These are phyloP conservation scores for Sebastes aleutianus DNA, from an alignment of 2,797 vertebrate genomes.

Conservation along the genomic window DNA sequence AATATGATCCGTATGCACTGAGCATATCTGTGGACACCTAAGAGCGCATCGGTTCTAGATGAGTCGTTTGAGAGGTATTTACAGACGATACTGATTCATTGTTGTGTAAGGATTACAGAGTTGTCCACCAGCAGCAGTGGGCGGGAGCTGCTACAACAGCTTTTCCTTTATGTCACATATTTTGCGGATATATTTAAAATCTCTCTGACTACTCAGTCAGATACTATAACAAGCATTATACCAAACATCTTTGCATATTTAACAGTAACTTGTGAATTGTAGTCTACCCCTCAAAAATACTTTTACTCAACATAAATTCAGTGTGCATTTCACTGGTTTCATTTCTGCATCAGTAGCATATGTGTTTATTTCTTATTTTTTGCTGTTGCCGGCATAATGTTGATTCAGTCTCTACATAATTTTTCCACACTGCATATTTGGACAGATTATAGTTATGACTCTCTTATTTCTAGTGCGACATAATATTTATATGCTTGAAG, in stretches of 20 bases:
- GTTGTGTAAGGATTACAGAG: slow-evolving; percentile 20
- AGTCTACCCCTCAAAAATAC: background rate
- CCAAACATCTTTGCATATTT: background rate
- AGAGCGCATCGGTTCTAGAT: slow-evolving; percentile 11
- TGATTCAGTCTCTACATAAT: slow-evolving; percentile 17
- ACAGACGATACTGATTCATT: background rate
- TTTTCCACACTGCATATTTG: background rate
- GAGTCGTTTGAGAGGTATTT: slow-evolving; percentile 30
- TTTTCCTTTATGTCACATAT: slow-evolving; percentile 5
- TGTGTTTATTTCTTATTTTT: background rate
- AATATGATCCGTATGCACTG: background rate
- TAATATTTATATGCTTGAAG: slow-evolving; percentile 9
- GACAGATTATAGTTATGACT: slow-evolving; percentile 5
- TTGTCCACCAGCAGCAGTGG: slow-evolving; percentile 18
- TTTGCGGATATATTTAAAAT: slow-evolving; percentile 18
- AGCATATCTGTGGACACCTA: slow-evolving; percentile 9
- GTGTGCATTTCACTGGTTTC: background rate
- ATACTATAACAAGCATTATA: background rate
- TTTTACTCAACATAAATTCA: slow-evolving; percentile 14
- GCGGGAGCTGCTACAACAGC: background rate
- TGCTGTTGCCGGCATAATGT: slow-evolving; percentile 11
- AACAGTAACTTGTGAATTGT: slow-evolving; percentile 7
- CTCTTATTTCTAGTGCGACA: slow-evolving; percentile 6
- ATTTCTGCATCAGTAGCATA: slow-evolving; percentile 5
- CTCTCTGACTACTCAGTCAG: background rate